Base-by-base conservation (phyloP, 2,113 vertebrate genomes). In the Podiceps cristatus region DNA sequence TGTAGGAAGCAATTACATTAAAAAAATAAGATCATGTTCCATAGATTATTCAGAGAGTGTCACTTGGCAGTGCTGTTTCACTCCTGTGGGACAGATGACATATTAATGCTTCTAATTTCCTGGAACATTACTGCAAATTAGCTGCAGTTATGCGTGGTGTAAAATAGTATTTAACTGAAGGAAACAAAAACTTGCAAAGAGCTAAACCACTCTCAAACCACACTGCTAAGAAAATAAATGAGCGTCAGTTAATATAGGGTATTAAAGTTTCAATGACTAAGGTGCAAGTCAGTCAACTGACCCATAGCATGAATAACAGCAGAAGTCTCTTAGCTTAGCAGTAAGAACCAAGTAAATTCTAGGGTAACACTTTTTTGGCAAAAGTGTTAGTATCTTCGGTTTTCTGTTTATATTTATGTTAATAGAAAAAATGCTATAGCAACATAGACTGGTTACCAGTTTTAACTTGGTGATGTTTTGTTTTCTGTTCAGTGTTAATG, bases 331-430 rank as follows among this genome's bases (percentile, higher is more conserved):
- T 64, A 18, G 53, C 35, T 58, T 35, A 81, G 40, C 7, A 12
- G 13, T 78, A 72, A 28, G 25, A 85, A 40, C 45, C 14, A 60
- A 27, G 35, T 53, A 56, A 71, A 52, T 83, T 79, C 55, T 78
- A 86, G 75, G 53, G 27, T 69, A 75, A 58, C 22, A 3, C 42
- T 90, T 86, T 77, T 49, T 62, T 91, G 67, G 69, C 33, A 63
- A 69, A 91, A 66, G 31, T 60, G 31, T 90, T 49, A 42, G 2
- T 67, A 60, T 91, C 74, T 84, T 96, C 44, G 37, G 35, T 96
- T 97, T 84, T 80, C 58, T 94, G 69, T 18, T 76, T 63, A 5
- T 60, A 80, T 94, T 76, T 88, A 31, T 91, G 72, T 90, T 83
- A 72, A 40, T 20, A 58, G 60, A 77, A 68, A 49, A 44, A 58